These are phyloP conservation scores for Zelleria hepariella DNA, from an alignment of 2,888 invertebrate genomes.

Conservation along the genomic window DNA sequence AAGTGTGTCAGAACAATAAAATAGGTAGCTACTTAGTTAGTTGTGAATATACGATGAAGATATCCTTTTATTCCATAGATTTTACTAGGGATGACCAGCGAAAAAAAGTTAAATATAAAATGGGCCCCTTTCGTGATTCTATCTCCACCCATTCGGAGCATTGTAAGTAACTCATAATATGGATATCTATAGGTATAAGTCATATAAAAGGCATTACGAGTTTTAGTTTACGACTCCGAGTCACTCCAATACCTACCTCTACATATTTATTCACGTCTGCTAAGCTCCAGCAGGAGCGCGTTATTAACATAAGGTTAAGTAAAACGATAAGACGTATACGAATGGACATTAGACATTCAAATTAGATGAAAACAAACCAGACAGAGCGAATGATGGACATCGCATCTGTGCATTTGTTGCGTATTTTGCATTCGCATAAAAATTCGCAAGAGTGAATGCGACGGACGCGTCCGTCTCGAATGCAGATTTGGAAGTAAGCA, in stretches of 20 bases:
- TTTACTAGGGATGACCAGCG: no score
- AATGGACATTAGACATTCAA: conserved; percentile 57
- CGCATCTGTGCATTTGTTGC: conserved; percentile 46
- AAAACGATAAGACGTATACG: conserved; percentile 5
- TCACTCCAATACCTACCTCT: neutral
- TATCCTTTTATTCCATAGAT: no score
- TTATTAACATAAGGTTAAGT: conserved; percentile 6
- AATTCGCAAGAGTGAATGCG: conserved; percentile 26
- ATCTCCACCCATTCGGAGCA: neutral
- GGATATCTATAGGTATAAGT: neutral
- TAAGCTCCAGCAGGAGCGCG: neutral
- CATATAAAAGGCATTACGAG: neutral
- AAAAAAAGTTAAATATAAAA: no score
- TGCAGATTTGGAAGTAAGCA: conserved; percentile 37
- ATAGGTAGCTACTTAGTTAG: no score
- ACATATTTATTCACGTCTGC: conserved; percentile 2
- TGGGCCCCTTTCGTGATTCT: neutral
- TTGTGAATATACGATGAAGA: no score
- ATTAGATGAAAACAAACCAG: conserved; percentile 54
- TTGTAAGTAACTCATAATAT: neutral
- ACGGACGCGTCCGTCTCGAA: conserved; percentile 42
- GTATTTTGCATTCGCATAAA: conserved; percentile 65
- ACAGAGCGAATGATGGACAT: conserved; percentile 56
- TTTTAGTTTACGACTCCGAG: neutral
- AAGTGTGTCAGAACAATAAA: no score